Evolutionary conservation across 1,140 invertebrate species (phyloP).

Genomic region (Planococcus citri): DNA sequence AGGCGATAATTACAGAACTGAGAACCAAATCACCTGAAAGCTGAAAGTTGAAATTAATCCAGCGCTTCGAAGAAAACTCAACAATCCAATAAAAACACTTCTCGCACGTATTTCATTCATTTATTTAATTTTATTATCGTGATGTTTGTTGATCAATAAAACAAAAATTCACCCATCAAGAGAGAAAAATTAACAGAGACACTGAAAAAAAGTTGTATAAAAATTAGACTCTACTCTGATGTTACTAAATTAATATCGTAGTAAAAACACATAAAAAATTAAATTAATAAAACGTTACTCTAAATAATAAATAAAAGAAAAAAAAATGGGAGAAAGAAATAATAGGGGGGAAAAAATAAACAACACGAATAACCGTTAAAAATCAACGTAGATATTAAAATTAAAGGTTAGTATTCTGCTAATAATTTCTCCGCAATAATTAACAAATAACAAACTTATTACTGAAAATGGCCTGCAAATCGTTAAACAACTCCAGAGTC

Average conservation of each 20-base stretch:
- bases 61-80: no score
- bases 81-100: no score
- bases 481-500: neutral
- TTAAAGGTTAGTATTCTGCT: neutral
- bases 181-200: neutral
- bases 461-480: neutral
- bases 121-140: neutral
- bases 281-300: neutral
- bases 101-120: neutral
- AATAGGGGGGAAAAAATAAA: neutral
- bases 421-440: neutral
- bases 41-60: no score
- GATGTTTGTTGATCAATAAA: conserved; percentile 3
- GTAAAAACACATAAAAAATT: conserved; percentile 8
- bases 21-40: no score
- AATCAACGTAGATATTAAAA: neutral
- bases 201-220: neutral
- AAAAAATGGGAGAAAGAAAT: no score
- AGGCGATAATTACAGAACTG: no score
- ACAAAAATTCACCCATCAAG: neutral
- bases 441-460: neutral
- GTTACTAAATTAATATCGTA: conserved; percentile 8
- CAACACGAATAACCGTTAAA: neutral
- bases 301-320: neutral
- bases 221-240: neutral